Evolutionary conservation across 2,113 vertebrate genomes (phyloP).

Genomic region (Motacilla alba): DNA sequence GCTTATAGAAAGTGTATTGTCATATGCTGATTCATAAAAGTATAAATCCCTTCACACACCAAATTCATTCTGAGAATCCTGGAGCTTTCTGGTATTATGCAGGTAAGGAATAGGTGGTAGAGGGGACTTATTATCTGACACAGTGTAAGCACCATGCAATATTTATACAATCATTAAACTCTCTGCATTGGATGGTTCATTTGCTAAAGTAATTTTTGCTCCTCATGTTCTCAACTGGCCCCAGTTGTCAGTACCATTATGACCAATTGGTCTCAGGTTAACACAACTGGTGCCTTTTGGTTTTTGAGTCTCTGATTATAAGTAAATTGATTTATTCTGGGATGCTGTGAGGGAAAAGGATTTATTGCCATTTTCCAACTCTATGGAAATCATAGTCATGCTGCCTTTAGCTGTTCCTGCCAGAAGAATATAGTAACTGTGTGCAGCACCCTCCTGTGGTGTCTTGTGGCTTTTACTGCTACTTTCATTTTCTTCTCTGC

Average conservation of each 20-base stretch:
- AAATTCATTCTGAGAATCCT: not conserved
- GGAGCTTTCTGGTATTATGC: not conserved
- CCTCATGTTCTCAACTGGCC: not conserved
- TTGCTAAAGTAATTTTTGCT: not conserved
- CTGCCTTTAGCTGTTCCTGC: not conserved
- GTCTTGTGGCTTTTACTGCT: slow-evolving; percentile 31
- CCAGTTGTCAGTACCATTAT: not conserved
- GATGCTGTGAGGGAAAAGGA: not conserved
- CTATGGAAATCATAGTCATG: not conserved
- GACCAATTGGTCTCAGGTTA: not conserved
- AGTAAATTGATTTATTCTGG: not conserved
- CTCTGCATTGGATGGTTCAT: not conserved
- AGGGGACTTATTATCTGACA: not conserved
- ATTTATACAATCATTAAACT: not conserved
- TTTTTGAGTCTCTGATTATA: not conserved
- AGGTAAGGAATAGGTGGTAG: not conserved
- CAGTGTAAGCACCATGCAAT: not conserved
- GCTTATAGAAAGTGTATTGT: not conserved
- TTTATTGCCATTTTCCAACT: not conserved
- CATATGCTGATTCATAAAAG: not conserved
- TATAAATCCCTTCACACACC: not conserved
- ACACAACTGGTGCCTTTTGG: not conserved
- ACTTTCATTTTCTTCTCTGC: not conserved
- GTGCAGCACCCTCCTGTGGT: slow-evolving; percentile 67
- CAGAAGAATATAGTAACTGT: not conserved